Evolutionary conservation across 2,113 vertebrate species (phyloP), one percentile per base, ranked within the genome.

Genomic region (Xerus inauris): DNA sequence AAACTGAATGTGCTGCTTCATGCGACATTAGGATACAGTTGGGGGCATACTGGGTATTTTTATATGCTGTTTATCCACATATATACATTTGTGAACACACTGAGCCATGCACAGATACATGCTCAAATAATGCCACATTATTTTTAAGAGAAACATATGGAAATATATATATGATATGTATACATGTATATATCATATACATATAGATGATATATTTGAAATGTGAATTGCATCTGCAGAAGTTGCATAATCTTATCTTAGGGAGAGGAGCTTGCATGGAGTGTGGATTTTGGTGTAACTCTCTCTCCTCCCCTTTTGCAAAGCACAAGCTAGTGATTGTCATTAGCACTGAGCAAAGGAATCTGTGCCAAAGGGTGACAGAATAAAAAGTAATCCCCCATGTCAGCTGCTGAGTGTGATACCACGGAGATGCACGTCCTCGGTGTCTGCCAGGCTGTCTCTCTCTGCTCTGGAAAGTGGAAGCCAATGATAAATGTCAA

Each of bases 401-500:
- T 92, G 95, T 96, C 94, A 97, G 82, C 82, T 91, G 81, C 83
- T 75, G 94, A 89, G 94, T 76, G 90, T 40, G 93, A 97, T 65
- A 8, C 82, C 57, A 6, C 8, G 24, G 75, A 72, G 81, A 95
- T 35, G 72, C 10, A 17, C 2, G 26, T 75, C 81, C 96, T 86
- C 77, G 0, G 42, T 16, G 90, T 38, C 92, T 97, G 97, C 92
- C 96, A 97, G 98, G 91, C 91, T 49, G 28, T 64, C 86, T 93
- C 95, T 80, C 89, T 95, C 91, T 49, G 90, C 80, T 94, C 81
- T 92, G 93, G 92, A 80, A 88, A 97, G 95, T 67, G 64, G 88
- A 95, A 96, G 84, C 96, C 96, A 87, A 20, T 71, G 96, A 96
- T 75, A 94, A 95, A 97, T 95, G 97, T 96, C 97, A 93, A 92